A percentile compares a stretch with the other conserved stretches of the same genome.
Conservation (phyloP, 2,888 invertebrate species). For the Callyntrura guangdongensis region DNA sequence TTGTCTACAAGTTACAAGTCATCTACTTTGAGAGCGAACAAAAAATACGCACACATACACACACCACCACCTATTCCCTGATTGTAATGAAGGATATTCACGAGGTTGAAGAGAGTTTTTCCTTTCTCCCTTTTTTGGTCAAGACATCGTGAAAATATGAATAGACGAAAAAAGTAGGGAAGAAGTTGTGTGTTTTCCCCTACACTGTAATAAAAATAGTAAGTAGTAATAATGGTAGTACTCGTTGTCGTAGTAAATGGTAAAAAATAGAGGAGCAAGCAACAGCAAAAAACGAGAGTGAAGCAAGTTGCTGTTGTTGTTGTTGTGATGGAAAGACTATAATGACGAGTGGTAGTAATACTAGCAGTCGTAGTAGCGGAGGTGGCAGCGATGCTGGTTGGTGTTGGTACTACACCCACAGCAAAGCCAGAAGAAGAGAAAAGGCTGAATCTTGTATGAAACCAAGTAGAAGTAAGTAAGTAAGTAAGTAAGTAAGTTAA, state of each 20-base stretch:
- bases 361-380: not conserved
- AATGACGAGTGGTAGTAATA: constrained; percentile 23
- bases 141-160: constrained; percentile 12
- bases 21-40: not conserved
- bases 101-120: constrained; percentile 26
- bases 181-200: not conserved
- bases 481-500: too few species aligned
- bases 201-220: constrained; percentile 18
- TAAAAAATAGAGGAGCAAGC: constrained; percentile 3
- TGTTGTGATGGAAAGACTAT: constrained; percentile 9
- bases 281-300: constrained; percentile 18
- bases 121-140: constrained; percentile 15
- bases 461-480: not conserved
- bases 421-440: not conserved
- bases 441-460: constrained; percentile 16
- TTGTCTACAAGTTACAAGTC: not conserved
- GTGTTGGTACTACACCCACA: constrained; percentile 32
- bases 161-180: constrained; percentile 20
- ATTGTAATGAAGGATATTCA: constrained; percentile 50
- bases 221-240: constrained; percentile 18
- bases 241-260: not conserved
- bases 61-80: constrained; percentile 15
- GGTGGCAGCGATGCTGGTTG: not conserved
- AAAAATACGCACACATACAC: not conserved
- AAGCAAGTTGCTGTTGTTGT: constrained; percentile 20